Evolutionary conservation across 2,797 vertebrate species (phyloP), one percentile per base, ranked within the genome.

Genomic region (Intellagama lesueurii): DNA sequence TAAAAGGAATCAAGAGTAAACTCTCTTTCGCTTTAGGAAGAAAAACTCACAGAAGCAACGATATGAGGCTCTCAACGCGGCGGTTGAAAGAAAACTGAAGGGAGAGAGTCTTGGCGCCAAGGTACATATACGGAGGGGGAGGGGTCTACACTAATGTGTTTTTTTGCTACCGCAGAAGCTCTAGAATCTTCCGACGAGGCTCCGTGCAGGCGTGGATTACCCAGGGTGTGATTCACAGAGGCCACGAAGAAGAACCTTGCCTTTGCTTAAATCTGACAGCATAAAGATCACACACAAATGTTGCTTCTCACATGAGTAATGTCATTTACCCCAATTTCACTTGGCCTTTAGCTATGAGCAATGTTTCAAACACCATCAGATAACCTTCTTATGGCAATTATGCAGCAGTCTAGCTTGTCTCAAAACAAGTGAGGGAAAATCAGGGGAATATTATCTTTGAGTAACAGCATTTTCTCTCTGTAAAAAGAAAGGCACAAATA

Each of bases 241-340:
- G 40, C 40, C 40, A 40, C 40, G n/a, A n/a, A 84, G 30, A 52
- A 32, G n/a, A 87, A 17, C 92, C 49, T 81, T 89, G 44, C 0
- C 88, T 88, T 90, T 89, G 78, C 93, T 92, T 80, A 88, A 89
- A 96, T 94, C 0, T 79, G 82, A 72, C 64, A 88, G 76, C 73
- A 82, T 87, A 87, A 94, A 90, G 52, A 66, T 32, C 22, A 72
- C 68, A 80, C 19, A n/a, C 9, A 28, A 47, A 73, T 64, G 81
- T 30, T n/a, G 19, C 8, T 79, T 83, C 14, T 78, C 32, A 44
- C 9, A 47, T 28, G 40, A 83, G 12, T 47, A 75, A 68, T 22
- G 66, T 66, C 5, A 64, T 35, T 52, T 77, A n/a, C 22, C 8
- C 16, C 66, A 19, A n/a, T 70, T 79, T 79, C 32, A 49, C 22